Evolutionary conservation across 1,140 invertebrate species (phyloP), one percentile per base, ranked within the genome.

Genomic region (Tetramorium simillimum): DNA sequence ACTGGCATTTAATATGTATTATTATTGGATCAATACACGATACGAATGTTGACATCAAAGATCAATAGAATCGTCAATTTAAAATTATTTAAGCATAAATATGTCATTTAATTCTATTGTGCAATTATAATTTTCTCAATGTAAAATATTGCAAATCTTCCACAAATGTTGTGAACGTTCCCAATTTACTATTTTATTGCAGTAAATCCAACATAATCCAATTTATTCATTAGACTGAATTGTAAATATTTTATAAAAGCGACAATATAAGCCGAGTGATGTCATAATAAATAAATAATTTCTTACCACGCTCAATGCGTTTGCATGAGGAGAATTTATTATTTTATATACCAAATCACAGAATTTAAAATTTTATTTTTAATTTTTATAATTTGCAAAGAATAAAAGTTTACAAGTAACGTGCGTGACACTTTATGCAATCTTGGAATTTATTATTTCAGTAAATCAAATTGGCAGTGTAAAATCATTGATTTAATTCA

Each of bases 211-310:
- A 43, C n/a, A 9, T 37, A 24, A 58, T 76, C 18, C 58, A 33
- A 78, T 78, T 63, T 65, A 49, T 65, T 78, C 43, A 37, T 63
- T 33, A 49, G 2, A 46, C 12, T 65, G 18, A 63, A 78, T 78
- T 78, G 76, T 78, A 78, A 63, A 78, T 78, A 65, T 78, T 78
- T 76, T 21, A 14, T 40, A 43, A 43, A 49, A 46, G 28, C 24
- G 14, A 65, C n/a, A 49, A 37, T 75, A 43, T 43, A 60, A 43
- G 24, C 7, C n/a, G n/a, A 58, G 33, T 40, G 18, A 75, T 56
- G 58, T 73, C 3, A 28, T 18, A 43, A n/a, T 53, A 69, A 81
- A 81, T 56, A 40, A 81, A 70, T 81, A 58, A 58, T 58, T 56
- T 40, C 14, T 69, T 40, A 56, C 0, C 21, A 14, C 9, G 24